Conservation (phyloP, 2,888 invertebrate species). For the Rhorus exstirpatorius region DNA sequence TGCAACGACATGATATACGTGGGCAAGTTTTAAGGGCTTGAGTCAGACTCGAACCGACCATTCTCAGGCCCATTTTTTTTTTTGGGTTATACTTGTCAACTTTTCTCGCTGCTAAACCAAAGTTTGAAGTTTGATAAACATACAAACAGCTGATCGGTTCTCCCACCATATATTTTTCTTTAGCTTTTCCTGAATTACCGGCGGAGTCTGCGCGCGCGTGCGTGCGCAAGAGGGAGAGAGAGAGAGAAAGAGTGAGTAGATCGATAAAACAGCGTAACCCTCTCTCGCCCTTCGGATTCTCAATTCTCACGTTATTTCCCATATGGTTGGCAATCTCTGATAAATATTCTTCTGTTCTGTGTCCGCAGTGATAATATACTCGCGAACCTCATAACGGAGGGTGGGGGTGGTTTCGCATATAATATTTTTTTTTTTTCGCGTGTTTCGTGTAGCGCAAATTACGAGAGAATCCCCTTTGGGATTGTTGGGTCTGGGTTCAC, state of each 20-base stretch:
- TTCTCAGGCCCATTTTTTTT: constrained; percentile 50
- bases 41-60: constrained; percentile 40
- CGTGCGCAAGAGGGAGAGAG: no score
- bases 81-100: background rate
- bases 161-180: no score
- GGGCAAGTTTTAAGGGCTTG: constrained; percentile 23
- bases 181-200: no score
- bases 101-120: no score
- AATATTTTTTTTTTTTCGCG: no score
- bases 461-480: constrained; percentile 26
- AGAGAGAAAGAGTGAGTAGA: no score
- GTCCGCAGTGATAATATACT: constrained; percentile 8
- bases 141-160: constrained; percentile 35
- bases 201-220: no score
- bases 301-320: no score
- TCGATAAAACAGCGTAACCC: background rate
- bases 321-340: constrained; percentile 33
- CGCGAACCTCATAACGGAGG: no score
- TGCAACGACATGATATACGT: constrained; percentile 10
- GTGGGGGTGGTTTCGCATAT: no score
- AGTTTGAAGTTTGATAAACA: constrained; percentile 1
- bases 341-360: constrained; percentile 4
- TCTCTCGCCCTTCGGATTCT: no score
- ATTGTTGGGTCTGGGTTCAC: no score
- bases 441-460: constrained; percentile 26